phyloP scores from a whole-genome alignment of 2,797 vertebrate species.

The Myiotriccus ornatus region DNA sequence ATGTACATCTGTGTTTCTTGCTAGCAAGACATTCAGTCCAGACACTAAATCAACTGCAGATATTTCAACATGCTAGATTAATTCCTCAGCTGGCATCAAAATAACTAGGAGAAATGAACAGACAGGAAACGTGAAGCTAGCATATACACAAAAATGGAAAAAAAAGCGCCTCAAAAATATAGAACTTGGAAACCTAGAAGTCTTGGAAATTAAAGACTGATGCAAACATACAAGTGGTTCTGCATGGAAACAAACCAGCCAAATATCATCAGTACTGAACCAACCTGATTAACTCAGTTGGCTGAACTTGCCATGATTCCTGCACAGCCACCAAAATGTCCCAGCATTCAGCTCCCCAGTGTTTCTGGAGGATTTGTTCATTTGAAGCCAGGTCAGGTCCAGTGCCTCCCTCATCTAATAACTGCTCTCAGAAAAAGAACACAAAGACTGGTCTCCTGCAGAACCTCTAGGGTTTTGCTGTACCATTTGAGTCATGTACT shows the following conservation, averaged over 20 bases:
- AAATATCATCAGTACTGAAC: constrained; percentile 13
- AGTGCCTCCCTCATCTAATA: neutral
- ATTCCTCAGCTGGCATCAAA: constrained; percentile 39
- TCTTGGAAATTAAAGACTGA: constrained; percentile 30
- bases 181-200: constrained; percentile 19
- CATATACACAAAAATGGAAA: neutral
- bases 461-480: constrained; percentile 40
- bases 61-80: constrained; percentile 28
- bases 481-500: constrained; percentile 29
- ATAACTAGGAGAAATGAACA: neutral
- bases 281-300: constrained; percentile 22
- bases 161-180: neutral
- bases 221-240: constrained; percentile 7
- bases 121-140: neutral
- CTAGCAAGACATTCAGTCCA: neutral
- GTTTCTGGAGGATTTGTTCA: neutral
- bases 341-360: neutral
- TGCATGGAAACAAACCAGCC: constrained; percentile 10
- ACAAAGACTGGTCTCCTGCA: constrained; percentile 15
- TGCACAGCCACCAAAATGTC: constrained; percentile 3
- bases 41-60: constrained; percentile 51
- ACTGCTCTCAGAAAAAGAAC: neutral
- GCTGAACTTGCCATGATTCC: constrained; percentile 57
- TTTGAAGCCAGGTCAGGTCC: neutral
- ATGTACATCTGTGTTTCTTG: neutral